Base-by-base conservation (phyloP, 2,888 invertebrate genomes). In the Pachycephus smyrnensis region DNA sequence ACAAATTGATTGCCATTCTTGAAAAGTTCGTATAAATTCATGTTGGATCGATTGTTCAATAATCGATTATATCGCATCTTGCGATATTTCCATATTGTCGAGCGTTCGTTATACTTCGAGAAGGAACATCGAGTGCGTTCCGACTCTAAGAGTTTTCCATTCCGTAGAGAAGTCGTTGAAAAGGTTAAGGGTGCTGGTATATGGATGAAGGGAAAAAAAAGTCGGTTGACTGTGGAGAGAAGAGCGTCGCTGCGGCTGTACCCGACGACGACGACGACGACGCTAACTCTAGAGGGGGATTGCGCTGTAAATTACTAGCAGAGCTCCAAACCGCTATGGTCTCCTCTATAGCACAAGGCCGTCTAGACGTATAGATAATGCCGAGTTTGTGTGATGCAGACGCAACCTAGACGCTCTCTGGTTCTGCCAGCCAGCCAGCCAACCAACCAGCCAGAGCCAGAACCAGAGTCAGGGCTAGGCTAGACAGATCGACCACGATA, bases 291-390 rank as follows among this genome's bases (percentile, higher is more conserved):
- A 55, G 55, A 55, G 85, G 84, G 82, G 82, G 87, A 85, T 84
- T 77, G 83, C 82, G 84, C 89, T 88, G 88, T 88, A 89, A 88
- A 88, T 88, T 88, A 88, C 88, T 86, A 88, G 85, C 85, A 86
- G 86, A 86, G 86, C 84, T 86, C 87, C 87, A 86, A 87, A 86
- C 86, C 86, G 84, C 88, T 87, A 83, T 85, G 86, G 87, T 87
- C 85, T 86, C 84, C 82, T 83, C 88, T 86, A 83, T 85, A 86
- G 89, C 84, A 85, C 87, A 86, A 84, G 88, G 86, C 85, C 87
- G 88, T 88, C 88, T 88, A 88, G 88, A 88, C 88, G 88, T 88
- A 87, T 88, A 88, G 88, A 88, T 88, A 88, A 88, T 88, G 83
- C 88, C 85, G 86, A 88, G 88, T 87, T 88, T 87, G 86, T 86